Evolutionary conservation across 2,797 vertebrate genomes (phyloP).

Genomic region (Eulemur albifrons): DNA sequence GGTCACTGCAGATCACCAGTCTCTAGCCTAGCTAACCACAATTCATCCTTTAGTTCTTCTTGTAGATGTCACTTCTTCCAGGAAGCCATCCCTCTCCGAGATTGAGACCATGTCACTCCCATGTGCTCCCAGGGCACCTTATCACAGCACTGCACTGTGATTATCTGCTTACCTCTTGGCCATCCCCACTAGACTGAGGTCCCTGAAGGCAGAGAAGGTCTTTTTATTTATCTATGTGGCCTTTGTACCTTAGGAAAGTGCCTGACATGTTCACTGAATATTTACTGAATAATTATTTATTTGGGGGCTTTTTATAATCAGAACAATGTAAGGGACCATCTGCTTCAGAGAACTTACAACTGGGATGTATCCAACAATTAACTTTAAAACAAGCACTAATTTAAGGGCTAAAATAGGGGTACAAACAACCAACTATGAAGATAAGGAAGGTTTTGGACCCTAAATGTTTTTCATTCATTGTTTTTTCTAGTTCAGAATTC

Average conservation of each 20-base stretch:
- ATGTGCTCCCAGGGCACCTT: background rate
- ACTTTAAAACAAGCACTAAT: background rate
- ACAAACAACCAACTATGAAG: background rate
- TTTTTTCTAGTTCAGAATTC: conserved; percentile 26
- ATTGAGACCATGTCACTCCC: background rate
- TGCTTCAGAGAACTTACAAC: conserved; percentile 33
- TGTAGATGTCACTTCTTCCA: background rate
- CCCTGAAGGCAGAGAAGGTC: background rate
- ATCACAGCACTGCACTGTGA: background rate
- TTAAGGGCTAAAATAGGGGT: conserved; percentile 8
- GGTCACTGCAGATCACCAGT: background rate
- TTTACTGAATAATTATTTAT: conserved; percentile 6
- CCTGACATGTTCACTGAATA: background rate
- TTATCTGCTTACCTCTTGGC: background rate
- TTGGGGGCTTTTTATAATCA: background rate
- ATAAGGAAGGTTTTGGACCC: background rate
- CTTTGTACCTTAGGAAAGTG: background rate
- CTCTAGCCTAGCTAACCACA: background rate
- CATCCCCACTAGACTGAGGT: background rate
- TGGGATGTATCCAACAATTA: background rate
- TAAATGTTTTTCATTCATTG: background rate
- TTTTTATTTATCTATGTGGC: background rate
- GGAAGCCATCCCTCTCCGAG: background rate
- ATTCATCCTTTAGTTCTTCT: background rate
- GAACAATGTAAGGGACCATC: background rate